Evolutionary conservation across 2,113 vertebrate genomes (phyloP).

Genomic region (Callorhinus ursinus): DNA sequence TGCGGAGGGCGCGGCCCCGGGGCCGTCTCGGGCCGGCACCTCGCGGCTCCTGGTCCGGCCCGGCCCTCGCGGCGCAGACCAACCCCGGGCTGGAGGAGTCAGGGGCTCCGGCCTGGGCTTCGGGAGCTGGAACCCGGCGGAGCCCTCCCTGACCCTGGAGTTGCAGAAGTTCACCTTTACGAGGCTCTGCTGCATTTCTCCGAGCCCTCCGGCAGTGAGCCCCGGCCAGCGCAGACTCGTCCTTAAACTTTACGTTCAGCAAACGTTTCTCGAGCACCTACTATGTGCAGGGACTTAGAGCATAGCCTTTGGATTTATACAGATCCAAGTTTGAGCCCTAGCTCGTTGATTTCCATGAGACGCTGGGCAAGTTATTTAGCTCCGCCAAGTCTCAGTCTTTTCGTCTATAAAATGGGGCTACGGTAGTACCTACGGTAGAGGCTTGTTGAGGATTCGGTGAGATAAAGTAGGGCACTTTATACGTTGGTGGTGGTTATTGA

Average conservation of each 20-base stretch:
- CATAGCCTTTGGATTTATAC: neutral
- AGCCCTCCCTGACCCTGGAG: neutral
- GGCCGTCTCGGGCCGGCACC: neutral
- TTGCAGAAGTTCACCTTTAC: neutral
- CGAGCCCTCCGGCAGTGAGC: neutral
- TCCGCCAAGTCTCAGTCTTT: neutral
- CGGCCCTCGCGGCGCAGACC: neutral
- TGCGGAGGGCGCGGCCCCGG: neutral
- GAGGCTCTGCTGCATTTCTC: neutral
- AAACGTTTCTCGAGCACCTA: neutral
- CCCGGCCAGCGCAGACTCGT: neutral
- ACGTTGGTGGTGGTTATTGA: neutral
- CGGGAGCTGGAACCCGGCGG: neutral
- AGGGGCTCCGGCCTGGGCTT: neutral
- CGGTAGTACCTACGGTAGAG: neutral
- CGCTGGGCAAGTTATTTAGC: neutral
- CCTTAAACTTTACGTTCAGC: neutral
- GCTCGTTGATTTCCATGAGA: neutral
- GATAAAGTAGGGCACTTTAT: neutral
- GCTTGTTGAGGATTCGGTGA: neutral
- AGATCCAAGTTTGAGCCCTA: neutral
- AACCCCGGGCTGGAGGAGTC: neutral
- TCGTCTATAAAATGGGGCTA: neutral
- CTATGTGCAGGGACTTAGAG: neutral
- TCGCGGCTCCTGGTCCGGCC: neutral